A percentile compares a stretch with the other conserved stretches of the same genome.
These are phyloP conservation scores for Ostrea edulis DNA, from an alignment of 1,140 invertebrate genomes.

Conservation along the genomic window DNA sequence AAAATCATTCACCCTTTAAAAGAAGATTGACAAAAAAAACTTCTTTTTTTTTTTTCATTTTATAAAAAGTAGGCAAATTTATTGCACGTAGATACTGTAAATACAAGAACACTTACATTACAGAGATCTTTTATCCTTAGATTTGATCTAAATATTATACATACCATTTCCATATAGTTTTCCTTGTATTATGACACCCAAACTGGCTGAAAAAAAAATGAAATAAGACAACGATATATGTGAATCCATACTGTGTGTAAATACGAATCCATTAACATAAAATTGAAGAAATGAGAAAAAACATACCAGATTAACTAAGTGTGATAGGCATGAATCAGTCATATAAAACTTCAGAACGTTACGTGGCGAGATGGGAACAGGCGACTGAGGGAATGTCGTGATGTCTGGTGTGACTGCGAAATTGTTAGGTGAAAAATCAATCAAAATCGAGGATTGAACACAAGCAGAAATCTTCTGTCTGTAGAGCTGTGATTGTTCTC, in stretches of 20 bases:
- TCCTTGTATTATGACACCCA: too few relatives aligned
- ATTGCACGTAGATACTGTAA: too few relatives aligned
- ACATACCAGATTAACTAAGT: neutral
- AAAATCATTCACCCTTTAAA: too few relatives aligned
- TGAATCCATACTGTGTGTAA: neutral
- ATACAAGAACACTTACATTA: too few relatives aligned
- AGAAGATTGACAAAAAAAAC: too few relatives aligned
- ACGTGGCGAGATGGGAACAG: neutral
- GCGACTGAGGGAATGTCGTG: too few relatives aligned
- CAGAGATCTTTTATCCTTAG: too few relatives aligned
- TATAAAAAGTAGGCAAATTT: too few relatives aligned
- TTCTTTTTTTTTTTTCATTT: too few relatives aligned
- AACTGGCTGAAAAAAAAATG: neutral
- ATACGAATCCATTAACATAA: neutral
- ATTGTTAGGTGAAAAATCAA: neutral
- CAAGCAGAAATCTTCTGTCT: neutral
- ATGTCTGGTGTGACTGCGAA: neutral
- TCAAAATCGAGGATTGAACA: constrained; percentile 11
- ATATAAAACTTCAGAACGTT: neutral
- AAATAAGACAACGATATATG: neutral
- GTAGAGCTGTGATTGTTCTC: neutral
- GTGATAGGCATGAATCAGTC: neutral
- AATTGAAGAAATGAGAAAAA: neutral
- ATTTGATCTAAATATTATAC: too few relatives aligned
- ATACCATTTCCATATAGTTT: too few relatives aligned